phyloP scores from a whole-genome alignment of 2,797 vertebrate species.

The Delichon dasypus region DNA sequence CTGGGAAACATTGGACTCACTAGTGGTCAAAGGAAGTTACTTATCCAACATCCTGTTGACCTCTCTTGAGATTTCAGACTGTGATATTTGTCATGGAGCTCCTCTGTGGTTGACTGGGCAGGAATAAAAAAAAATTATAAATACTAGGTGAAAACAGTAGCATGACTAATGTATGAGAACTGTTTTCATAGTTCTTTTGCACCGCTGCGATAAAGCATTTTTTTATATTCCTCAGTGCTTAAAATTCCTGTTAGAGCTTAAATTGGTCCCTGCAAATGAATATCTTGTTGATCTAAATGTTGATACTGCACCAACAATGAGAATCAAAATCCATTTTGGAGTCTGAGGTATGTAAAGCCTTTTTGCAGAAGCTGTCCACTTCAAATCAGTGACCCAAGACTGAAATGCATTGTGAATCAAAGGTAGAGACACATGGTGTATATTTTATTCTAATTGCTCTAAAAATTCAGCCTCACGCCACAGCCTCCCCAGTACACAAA shows the following conservation, averaged over 20 bases:
- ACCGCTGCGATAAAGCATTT: not conserved
- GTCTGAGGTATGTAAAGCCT: not conserved
- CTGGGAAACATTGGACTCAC: not conserved
- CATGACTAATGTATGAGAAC: not conserved
- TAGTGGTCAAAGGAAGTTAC: not conserved
- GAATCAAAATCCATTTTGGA: not conserved
- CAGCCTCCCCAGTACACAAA: not conserved
- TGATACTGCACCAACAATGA: not conserved
- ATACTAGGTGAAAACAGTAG: not conserved
- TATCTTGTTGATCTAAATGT: not conserved
- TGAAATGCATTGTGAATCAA: not conserved
- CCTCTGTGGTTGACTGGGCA: not conserved
- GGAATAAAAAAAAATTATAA: not conserved
- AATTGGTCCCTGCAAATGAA: not conserved
- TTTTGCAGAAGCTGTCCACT: not conserved
- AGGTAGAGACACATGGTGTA: not conserved
- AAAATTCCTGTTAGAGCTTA: not conserved
- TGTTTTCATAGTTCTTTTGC: not conserved
- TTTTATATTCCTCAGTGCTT: not conserved
- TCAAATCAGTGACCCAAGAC: not conserved
- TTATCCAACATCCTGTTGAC: not conserved
- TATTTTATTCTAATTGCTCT: constrained; percentile 28
- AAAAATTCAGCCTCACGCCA: not conserved
- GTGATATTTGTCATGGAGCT: not conserved
- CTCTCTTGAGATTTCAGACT: not conserved